Evolutionary conservation across 2,888 invertebrate species (phyloP).

Genomic region (Chelonus formosanus): DNA sequence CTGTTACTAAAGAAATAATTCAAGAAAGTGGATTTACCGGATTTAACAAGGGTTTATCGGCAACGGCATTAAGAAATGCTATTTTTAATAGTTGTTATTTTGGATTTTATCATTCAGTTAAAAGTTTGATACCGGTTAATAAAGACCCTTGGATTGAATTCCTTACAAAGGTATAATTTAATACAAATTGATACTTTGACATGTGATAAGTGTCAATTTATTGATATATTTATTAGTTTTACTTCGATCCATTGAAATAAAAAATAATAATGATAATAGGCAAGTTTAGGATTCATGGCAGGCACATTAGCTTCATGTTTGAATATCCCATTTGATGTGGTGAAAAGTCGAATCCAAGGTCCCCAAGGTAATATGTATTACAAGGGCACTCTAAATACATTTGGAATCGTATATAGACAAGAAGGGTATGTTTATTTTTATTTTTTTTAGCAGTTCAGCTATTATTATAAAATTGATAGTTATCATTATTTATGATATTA

Average conservation of each 20-base stretch:
- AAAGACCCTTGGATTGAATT: slow-evolving; percentile 78
- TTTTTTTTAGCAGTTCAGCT: slow-evolving; percentile 2
- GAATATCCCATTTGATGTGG: slow-evolving; percentile 97
- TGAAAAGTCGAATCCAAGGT: slow-evolving; percentile 94
- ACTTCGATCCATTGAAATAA: not conserved
- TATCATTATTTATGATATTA: slow-evolving; percentile 11
- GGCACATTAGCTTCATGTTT: slow-evolving; percentile 86
- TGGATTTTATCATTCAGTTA: slow-evolving; percentile 93
- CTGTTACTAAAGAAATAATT: slow-evolving; percentile 82
- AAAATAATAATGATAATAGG: slow-evolving; percentile 32
- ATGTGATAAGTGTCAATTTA: no score
- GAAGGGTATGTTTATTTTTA: slow-evolving; percentile 74
- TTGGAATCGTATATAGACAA: slow-evolving; percentile 79
- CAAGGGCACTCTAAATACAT: slow-evolving; percentile 76
- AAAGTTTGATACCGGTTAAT: slow-evolving; percentile 75
- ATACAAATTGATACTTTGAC: no score
- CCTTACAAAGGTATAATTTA: slow-evolving; percentile 69
- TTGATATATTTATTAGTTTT: no score
- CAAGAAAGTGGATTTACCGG: slow-evolving; percentile 78
- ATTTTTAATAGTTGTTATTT: slow-evolving; percentile 95
- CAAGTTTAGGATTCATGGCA: slow-evolving; percentile 85
- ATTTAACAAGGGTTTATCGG: slow-evolving; percentile 86
- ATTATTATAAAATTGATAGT: no score
- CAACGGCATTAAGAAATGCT: slow-evolving; percentile 89
- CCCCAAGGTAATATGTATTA: slow-evolving; percentile 82